Evolutionary conservation across 2,888 invertebrate species (phyloP).

Genomic region (Lordiphosa fenestrarum): DNA sequence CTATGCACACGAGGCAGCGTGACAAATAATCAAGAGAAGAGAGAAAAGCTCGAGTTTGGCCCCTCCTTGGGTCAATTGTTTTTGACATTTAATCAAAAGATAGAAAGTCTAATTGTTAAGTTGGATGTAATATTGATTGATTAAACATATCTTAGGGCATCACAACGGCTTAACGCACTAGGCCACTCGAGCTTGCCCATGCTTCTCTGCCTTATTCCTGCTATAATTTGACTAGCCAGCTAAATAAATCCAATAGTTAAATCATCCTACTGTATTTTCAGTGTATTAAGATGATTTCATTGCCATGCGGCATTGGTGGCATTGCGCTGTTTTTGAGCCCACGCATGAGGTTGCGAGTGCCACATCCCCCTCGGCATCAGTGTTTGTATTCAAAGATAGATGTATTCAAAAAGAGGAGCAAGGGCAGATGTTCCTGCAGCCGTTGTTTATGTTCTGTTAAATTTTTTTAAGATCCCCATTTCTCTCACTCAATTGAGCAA

Average conservation of each 20-base stretch:
- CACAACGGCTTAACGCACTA: too few relatives aligned
- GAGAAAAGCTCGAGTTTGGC: too few relatives aligned
- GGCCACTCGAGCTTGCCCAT: too few relatives aligned
- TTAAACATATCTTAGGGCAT: too few relatives aligned
- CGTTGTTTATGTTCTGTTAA: slow-evolving; percentile 47
- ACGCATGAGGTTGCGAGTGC: slow-evolving; percentile 46
- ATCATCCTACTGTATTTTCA: background rate
- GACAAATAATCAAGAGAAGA: too few relatives aligned
- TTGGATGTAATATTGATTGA: too few relatives aligned
- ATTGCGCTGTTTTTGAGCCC: slow-evolving; percentile 50
- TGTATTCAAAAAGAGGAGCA: slow-evolving; percentile 1
- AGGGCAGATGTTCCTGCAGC: slow-evolving; percentile 41
- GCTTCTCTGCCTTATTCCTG: too few relatives aligned
- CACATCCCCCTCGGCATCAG: slow-evolving; percentile 5
- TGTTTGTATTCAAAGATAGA: background rate
- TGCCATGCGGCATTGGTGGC: slow-evolving; percentile 37
- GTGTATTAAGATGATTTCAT: slow-evolving; percentile 24
- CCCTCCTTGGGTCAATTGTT: too few relatives aligned
- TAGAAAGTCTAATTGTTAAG: too few relatives aligned
- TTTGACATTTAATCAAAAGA: too few relatives aligned
- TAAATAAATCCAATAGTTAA: background rate
- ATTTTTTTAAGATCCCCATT: slow-evolving; percentile 37
- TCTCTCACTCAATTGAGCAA: slow-evolving; percentile 42
- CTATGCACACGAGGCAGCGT: too few relatives aligned
- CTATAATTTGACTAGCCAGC: background rate